Conservation (phyloP, 2,888 invertebrate genomes). For the Dyspetes luteomarginatus region DNA sequence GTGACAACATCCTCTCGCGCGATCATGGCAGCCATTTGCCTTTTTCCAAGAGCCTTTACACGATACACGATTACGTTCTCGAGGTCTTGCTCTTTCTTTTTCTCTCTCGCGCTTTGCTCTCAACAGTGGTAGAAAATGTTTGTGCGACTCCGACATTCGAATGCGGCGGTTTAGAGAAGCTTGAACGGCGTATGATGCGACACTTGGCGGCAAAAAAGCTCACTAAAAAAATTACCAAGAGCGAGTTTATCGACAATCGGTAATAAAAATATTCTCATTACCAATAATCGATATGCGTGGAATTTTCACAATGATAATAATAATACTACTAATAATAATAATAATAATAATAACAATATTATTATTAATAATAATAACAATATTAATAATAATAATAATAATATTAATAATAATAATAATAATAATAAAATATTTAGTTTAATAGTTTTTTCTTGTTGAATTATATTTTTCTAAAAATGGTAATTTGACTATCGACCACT, state of each 20-base stretch:
- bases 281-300: background rate
- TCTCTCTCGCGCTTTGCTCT: no score
- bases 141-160: background rate
- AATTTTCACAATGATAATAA: background rate
- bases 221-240: background rate
- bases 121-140: background rate
- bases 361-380: no score
- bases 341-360: background rate
- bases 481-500: no score
- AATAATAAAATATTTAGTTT: no score
- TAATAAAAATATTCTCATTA: background rate
- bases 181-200: background rate
- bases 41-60: conserved; percentile 60
- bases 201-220: background rate
- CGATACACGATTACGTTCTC: conserved; percentile 71
- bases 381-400: no score
- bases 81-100: conserved; percentile 59
- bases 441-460: no score
- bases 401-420: no score
- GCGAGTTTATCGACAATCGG: background rate
- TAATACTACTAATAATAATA: background rate
- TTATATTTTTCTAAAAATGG: no score
- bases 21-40: conserved; percentile 78
- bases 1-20: conserved; percentile 61
- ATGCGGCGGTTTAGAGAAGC: background rate